Percentiles rank a stretch among this genome's conserved stretches.
Conservation (phyloP, 2,797 vertebrate genomes). For the Scolopax bukidnonensis region DNA sequence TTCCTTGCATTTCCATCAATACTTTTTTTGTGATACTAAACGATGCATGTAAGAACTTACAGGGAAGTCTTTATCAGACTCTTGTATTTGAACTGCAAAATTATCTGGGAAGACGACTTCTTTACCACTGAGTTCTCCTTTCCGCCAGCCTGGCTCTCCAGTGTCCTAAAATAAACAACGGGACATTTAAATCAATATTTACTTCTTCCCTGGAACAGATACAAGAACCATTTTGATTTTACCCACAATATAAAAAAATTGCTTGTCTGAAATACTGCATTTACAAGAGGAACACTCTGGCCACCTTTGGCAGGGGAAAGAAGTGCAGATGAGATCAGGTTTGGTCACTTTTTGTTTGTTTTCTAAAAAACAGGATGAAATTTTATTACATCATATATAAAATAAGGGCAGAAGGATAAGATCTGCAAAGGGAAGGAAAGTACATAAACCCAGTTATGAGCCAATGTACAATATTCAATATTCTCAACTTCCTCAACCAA, state of each 20-base stretch:
- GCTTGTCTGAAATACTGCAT: not conserved
- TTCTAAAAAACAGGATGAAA: not conserved
- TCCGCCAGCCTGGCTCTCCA: conserved; percentile 95
- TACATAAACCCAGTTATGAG: not conserved
- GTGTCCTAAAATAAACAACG: conserved; percentile 84
- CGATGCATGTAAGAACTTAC: conserved; percentile 70
- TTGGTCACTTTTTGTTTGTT: not conserved
- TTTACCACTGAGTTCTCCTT: conserved; percentile 88
- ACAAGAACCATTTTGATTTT: not conserved
- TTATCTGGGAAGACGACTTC: conserved; percentile 95
- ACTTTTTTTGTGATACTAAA: not conserved
- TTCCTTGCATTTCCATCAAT: not conserved
- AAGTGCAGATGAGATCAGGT: not conserved
- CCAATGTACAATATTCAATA: not conserved
- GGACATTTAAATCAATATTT: not conserved
- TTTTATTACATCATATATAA: not conserved
- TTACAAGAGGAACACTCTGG: not conserved
- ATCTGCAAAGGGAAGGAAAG: not conserved
- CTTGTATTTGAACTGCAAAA: conserved; percentile 85
- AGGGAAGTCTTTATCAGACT: conserved; percentile 88
- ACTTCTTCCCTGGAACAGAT: not conserved
- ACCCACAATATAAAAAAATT: not conserved
- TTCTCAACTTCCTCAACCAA: not conserved
- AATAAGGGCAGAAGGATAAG: not conserved
- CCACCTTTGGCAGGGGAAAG: not conserved